Base-by-base conservation (phyloP, 2,113 vertebrate species). In the Eretmochelys imbricata region DNA sequence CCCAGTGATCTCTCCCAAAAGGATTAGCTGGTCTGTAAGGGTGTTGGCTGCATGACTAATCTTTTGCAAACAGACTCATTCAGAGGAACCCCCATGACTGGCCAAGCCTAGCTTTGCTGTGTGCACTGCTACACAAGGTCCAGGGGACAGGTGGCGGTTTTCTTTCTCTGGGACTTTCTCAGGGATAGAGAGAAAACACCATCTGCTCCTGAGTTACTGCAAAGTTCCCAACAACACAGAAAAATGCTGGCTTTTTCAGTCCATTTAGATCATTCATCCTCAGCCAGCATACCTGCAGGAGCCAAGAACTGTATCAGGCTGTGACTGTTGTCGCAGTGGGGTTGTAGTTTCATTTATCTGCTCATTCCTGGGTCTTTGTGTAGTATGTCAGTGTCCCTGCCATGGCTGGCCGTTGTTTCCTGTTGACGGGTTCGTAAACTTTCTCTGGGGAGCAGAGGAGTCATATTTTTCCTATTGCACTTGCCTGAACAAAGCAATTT, bases 1-100 rank as follows among this genome's bases (percentile, higher is more conserved):
- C 84, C 76, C 86, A 80, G 35, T 72, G 88, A 96, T 83, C 94
- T 89, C 95, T 96, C 88, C 93, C 54, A 80, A 89, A 82, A 76
- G 27, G 91, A 91, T 80, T 0, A 94, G 88, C 93, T 95, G 94
- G 38, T 85, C 83, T 95, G 76, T 90, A 72, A 85, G 96, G 96
- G 96, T 96, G 97, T 97, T 94, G 95, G 53, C 95, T 94, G 84
- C 54, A 3, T 98, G 97, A 97, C 95, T 97, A 96, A 97, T 88
- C 2, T 69, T 95, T 80, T 83, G 83, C 93, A 98, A 97, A 98
- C 91, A 97, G 31, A 27, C 80, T 89, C 12, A 62, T 93, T 90
- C 42, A 0, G 84, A 85, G 91, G 55, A 94, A 4, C 42, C 42
- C 42, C 42, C 31, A 1, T 0, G 38, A 19, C 80, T 94, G 90